phyloP scores from a whole-genome alignment of 2,797 vertebrate genomes.

The Channa striata region DNA sequence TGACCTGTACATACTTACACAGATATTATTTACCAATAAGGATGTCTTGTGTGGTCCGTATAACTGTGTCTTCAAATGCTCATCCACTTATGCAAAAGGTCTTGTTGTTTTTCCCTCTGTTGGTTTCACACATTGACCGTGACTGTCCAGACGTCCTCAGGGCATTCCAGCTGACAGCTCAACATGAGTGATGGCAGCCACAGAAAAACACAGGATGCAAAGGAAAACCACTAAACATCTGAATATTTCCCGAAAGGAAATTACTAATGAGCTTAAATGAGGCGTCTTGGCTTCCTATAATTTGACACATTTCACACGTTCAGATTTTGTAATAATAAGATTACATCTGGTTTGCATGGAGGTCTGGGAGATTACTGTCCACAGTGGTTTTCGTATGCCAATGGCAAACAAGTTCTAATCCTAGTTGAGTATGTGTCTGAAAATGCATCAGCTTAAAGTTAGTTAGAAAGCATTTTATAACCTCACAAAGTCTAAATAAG shows the following conservation, averaged over 20 bases:
- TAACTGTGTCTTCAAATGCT: constrained; percentile 53
- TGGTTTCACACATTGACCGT: constrained; percentile 72
- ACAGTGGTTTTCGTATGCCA: constrained; percentile 5
- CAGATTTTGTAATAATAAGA: not conserved
- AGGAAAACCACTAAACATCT: constrained; percentile 38
- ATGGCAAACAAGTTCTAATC: not conserved
- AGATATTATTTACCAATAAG: not conserved
- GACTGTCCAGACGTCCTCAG: constrained; percentile 52
- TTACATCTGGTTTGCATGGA: constrained; percentile 5
- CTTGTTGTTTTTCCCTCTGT: constrained; percentile 62
- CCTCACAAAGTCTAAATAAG: not conserved
- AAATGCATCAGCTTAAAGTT: not conserved
- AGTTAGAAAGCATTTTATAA: not conserved
- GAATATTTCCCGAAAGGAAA: constrained; percentile 35
- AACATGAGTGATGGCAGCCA: constrained; percentile 35
- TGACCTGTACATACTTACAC: not conserved
- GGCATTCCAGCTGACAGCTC: constrained; percentile 40
- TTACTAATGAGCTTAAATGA: constrained; percentile 28
- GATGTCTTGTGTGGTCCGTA: constrained; percentile 1
- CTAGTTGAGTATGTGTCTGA: not conserved
- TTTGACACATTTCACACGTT: constrained; percentile 7
- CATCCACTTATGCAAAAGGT: constrained; percentile 52
- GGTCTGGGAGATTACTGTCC: not conserved
- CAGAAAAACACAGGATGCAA: constrained; percentile 25
- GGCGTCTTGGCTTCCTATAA: constrained; percentile 24